Evolutionary conservation across 2,888 invertebrate species (phyloP).

Genomic region (Erannis defoliaria): DNA sequence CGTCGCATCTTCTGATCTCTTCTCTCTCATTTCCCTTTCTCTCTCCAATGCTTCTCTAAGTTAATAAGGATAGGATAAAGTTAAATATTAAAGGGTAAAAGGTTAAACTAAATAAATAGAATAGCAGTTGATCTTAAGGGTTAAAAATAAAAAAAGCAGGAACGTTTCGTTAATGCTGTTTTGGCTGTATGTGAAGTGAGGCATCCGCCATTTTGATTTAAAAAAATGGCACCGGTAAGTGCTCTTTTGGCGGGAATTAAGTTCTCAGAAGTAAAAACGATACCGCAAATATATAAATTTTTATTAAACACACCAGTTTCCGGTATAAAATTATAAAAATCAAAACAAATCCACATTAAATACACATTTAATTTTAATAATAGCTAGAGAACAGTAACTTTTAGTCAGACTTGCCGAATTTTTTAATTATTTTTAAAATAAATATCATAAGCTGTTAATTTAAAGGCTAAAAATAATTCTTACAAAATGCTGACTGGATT

Average conservation of each 20-base stretch:
- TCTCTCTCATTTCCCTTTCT: conserved; percentile 74
- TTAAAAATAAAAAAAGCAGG: conserved; percentile 17
- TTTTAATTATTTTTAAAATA: neutral
- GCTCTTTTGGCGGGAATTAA: conserved; percentile 16
- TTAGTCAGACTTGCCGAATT: conserved; percentile 11
- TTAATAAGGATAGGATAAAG: conserved; percentile 58
- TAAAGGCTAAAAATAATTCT: no score
- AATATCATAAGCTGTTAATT: neutral
- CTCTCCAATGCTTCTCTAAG: conserved; percentile 81
- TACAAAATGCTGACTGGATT: neutral
- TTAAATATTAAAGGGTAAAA: conserved; percentile 33
- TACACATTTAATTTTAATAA: neutral
- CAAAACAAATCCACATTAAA: neutral
- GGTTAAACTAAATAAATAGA: conserved; percentile 28
- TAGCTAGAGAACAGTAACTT: conserved; percentile 1
- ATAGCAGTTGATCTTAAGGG: neutral
- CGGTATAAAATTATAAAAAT: conserved; percentile 47
- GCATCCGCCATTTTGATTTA: conserved; percentile 2
- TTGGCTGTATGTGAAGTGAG: conserved; percentile 21
- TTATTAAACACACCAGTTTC: conserved; percentile 41
- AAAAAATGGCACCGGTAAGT: conserved; percentile 5
- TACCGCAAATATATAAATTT: conserved; percentile 3
- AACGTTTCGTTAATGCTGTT: conserved; percentile 32
- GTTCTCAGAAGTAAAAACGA: conserved; percentile 2
- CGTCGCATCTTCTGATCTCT: conserved; percentile 72